These are phyloP conservation scores for Rotaria magnacalcarata DNA, from an alignment of 2,888 invertebrate species.

Conservation along the genomic window DNA sequence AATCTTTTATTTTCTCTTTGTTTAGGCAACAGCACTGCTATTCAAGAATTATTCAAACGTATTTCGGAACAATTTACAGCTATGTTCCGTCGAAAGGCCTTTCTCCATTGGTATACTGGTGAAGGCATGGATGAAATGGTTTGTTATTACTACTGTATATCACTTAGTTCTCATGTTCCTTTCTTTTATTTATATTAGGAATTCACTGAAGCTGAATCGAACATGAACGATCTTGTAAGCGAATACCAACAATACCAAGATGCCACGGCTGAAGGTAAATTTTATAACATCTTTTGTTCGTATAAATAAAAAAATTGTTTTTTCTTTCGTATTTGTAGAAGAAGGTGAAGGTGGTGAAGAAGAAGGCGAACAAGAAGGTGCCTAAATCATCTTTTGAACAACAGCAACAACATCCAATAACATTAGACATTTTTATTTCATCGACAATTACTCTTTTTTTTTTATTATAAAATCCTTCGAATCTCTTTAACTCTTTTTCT, in stretches of 20 bases:
- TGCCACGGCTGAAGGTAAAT: slow-evolving; percentile 20
- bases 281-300: neutral
- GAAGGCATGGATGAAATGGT: slow-evolving; percentile 95
- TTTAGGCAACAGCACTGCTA: slow-evolving; percentile 56
- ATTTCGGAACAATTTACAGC: slow-evolving; percentile 63
- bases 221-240: slow-evolving; percentile 1
- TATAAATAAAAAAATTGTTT: neutral
- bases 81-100: slow-evolving; percentile 91
- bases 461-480: neutral
- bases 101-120: slow-evolving; percentile 94
- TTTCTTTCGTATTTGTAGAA: neutral
- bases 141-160: neutral
- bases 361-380: slow-evolving; percentile 22
- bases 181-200: neutral
- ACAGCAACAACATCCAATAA: neutral
- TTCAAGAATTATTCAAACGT: slow-evolving; percentile 57
- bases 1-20: neutral
- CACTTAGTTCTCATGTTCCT: too few relatives aligned
- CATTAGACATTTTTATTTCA: neutral
- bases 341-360: slow-evolving; percentile 31
- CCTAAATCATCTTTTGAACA: neutral
- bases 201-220: slow-evolving; percentile 2
- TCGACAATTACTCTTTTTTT: neutral
- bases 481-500: neutral
- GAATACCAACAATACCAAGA: slow-evolving; percentile 28